Conservation (phyloP, 2,797 vertebrate genomes). For the Pogonophryne albipinna region DNA sequence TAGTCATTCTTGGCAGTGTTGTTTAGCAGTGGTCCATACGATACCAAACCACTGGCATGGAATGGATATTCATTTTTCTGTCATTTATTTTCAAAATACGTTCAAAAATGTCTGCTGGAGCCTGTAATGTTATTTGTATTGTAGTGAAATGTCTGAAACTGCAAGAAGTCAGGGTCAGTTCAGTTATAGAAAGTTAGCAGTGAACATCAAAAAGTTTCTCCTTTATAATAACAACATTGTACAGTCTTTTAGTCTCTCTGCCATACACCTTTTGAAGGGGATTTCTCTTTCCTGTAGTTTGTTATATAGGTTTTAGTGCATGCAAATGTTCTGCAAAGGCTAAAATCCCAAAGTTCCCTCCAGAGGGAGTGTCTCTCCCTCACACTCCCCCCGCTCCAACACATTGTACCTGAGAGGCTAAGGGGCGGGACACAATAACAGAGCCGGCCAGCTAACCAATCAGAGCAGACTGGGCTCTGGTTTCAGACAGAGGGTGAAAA, state of each 20-base stretch:
- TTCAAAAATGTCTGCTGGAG: background rate
- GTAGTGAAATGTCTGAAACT: background rate
- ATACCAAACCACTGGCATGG: background rate
- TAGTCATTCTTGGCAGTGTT: conserved; percentile 10
- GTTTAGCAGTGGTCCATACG: background rate
- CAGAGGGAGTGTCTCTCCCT: too few species aligned
- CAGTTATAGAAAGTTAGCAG: background rate
- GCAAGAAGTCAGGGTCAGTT: background rate
- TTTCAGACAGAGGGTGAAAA: too few species aligned
- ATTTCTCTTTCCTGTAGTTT: too few species aligned
- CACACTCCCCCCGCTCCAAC: too few species aligned
- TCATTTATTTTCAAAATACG: background rate
- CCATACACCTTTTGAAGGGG: too few species aligned
- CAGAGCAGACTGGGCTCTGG: too few species aligned
- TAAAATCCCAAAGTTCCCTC: too few species aligned
- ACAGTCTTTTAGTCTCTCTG: background rate
- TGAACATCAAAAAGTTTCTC: background rate
- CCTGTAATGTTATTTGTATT: background rate
- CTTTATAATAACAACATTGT: background rate
- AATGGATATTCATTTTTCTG: background rate
- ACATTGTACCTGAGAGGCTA: too few species aligned
- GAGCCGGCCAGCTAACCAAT: too few species aligned
- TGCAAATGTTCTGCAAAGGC: too few species aligned
- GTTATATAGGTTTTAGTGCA: too few species aligned
- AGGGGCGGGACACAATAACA: too few species aligned